Conservation (phyloP, 2,113 vertebrate species). For the Aspidoscelis tigris region DNA sequence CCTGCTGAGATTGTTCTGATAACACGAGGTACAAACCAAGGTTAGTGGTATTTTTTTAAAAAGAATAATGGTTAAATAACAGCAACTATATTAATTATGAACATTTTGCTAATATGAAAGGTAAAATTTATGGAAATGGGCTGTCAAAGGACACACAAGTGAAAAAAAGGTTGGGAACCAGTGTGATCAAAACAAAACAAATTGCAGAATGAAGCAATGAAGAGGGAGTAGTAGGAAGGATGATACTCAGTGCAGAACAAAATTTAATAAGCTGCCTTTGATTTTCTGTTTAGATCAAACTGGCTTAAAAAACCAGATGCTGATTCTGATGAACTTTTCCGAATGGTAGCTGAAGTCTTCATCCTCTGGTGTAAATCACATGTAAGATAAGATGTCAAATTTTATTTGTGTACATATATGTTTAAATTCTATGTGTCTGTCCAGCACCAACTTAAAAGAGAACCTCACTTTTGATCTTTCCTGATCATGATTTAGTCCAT, state of each 20-base stretch:
- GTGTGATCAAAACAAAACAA: neutral
- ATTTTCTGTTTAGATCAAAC: constrained; percentile 82
- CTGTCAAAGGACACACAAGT: too few relatives aligned
- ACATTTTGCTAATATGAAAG: too few relatives aligned
- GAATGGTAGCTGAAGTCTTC: constrained; percentile 98
- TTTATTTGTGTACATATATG: constrained; percentile 4
- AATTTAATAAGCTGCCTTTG: constrained; percentile 36
- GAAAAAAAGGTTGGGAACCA: too few relatives aligned
- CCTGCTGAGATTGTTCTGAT: neutral
- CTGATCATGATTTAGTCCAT: too few relatives aligned
- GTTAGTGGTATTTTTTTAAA: too few relatives aligned
- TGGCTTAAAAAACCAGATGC: constrained; percentile 95
- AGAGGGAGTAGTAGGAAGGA: neutral
- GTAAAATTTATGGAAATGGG: too few relatives aligned
- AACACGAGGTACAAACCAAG: neutral
- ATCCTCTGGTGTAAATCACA: constrained; percentile 99
- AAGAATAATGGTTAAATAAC: too few relatives aligned
- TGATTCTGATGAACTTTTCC: constrained; percentile 95
- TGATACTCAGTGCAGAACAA: neutral
- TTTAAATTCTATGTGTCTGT: neutral
- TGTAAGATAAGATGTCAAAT: constrained; percentile 74
- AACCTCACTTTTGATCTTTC: too few relatives aligned
- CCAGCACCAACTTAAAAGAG: too few relatives aligned
- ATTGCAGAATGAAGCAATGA: neutral
- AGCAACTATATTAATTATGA: too few relatives aligned